Evolutionary conservation across 2,797 vertebrate genomes (phyloP).

Genomic region (Natrix natrix): DNA sequence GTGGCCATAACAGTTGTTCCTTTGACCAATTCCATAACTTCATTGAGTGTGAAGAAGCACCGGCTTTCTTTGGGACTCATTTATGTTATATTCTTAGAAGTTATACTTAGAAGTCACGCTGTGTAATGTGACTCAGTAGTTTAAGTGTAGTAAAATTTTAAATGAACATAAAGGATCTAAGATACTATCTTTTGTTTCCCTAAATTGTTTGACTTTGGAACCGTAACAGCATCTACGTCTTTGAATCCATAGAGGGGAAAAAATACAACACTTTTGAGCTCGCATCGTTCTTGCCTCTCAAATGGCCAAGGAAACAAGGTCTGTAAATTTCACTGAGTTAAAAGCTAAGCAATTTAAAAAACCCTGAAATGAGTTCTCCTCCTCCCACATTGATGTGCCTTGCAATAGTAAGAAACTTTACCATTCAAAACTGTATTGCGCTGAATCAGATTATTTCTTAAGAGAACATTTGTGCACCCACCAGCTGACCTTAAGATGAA

Average conservation of each 20-base stretch:
- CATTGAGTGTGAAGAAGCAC: neutral
- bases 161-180: neutral
- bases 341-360: constrained; percentile 25
- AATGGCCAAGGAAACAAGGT: constrained; percentile 12
- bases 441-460: constrained; percentile 17
- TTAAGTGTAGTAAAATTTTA: neutral
- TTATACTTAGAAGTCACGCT: neutral
- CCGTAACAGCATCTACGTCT: neutral
- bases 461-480: neutral
- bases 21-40: neutral
- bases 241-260: neutral
- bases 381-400: neutral
- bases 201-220: neutral
- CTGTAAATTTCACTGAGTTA: constrained; percentile 11
- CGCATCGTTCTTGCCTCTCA: neutral
- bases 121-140: neutral
- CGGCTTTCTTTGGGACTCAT: neutral
- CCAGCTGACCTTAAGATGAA: neutral
- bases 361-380: neutral
- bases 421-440: neutral
- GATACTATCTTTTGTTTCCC: constrained; percentile 1
- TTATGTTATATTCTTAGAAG: neutral
- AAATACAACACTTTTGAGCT: constrained; percentile 5
- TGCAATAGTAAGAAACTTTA: neutral
- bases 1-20: no score